Base-by-base conservation (phyloP, 2,113 vertebrate genomes). In the Pelobates fuscus region DNA sequence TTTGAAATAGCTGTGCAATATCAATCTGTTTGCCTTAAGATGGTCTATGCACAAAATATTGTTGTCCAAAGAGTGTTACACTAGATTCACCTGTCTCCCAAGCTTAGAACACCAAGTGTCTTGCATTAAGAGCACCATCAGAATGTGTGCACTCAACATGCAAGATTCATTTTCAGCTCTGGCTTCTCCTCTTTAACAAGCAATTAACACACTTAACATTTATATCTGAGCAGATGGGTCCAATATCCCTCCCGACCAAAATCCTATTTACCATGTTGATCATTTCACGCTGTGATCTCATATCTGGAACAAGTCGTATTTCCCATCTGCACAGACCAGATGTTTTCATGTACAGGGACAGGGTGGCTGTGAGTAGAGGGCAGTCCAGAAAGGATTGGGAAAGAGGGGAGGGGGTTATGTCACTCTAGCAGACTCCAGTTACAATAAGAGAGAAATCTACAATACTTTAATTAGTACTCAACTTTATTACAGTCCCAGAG, bases 241-340 rank as follows among this genome's bases (percentile, higher is more conserved):
- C 79, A 84, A 84, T 89, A 88, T 87, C 86, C 84, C 80, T 84
- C 87, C 81, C 87, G 84, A 84, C 77, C 88, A 90, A 91, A 91
- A 90, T 84, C 78, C 86, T 90, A 91, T 91, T 93, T 89, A 89
- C 89, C 83, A 83, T 80, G 86, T 83, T 89, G 85, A 86, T 79
- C 87, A 88, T 88, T 91, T 91, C 88, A 91, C 86, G 88, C 60
- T 79, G 86, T 91, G 91, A 92, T 87, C 88, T 92, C 91, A 92
- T 93, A 86, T 90, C 90, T 93, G 91, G 91, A 91, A 91, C 81
- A 83, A 78, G 80, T 85, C 84, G 83, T 20, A 26, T 86, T 84
- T 87, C 81, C 89, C 91, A 92, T 91, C 91, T 93, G 91, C 84
- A 89, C 46, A 2, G 87, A 90, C 91, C 91, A 93, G 91, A 89